Base-by-base conservation (phyloP, 2,113 vertebrate species). In the Asarcornis scutulata region DNA sequence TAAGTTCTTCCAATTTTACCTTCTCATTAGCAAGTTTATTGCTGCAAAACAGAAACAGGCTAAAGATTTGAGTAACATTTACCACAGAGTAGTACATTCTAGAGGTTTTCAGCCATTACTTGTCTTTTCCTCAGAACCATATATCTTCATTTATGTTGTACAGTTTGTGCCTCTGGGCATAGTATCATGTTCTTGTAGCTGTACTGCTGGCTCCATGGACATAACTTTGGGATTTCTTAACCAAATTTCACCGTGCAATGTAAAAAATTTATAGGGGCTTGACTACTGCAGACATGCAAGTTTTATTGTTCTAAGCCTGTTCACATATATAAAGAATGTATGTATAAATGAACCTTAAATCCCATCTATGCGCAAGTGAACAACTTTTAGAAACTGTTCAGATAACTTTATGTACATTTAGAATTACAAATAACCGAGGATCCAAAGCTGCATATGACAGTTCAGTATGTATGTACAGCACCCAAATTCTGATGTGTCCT, bases 1-100 rank as follows among this genome's bases (percentile, higher is more conserved):
- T 97, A 85, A 97, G 97, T 9, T 98, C 98, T 93, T 99, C 99
- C 91, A 98, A 71, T 94, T 98, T 98, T 86, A 97, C 91, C 89
- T 98, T 99, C 95, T 99, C 98, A 42, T 83, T 94, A 76, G 98
- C 98, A 62, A 97, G 97, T 79, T 98, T 97, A 77, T 98, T 98
- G 88, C 99, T 99, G 96, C 52, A 89, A 92, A 93, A 95, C 62
- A 78, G 91, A 71, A 78, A 90, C 14, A 88, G 44, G 67, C 50
- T 6, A 75, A 92, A 75, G 50, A 46, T 63, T 53, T 64, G 32
- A 86, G 44, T 17, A n/a, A 58, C 34, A 17, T 36, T 52, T 52
- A 32, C 38, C n/a, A 67, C 44, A 89, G 25, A 78, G 15, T 4
- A 73, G 11, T 14, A 55, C 38, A 64, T 69, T 66, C 71, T 13